phyloP scores from a whole-genome alignment of 2,113 vertebrate species.

The Macheiramphus alcinus region DNA sequence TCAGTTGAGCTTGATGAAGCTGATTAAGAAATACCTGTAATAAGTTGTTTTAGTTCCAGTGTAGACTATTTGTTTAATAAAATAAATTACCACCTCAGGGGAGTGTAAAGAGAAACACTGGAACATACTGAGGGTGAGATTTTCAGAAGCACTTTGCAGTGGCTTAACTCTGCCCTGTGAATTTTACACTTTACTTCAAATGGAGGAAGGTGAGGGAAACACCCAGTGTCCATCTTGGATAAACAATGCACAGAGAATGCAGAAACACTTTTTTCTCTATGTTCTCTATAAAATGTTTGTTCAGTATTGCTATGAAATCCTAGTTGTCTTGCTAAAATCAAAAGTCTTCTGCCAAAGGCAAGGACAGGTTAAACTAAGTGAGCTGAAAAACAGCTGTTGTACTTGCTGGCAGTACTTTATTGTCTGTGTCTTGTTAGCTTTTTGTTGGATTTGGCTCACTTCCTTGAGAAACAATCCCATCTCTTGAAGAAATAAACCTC shows the following conservation, averaged over 20 bases:
- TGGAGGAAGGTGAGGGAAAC: background rate
- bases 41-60: background rate
- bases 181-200: background rate
- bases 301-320: background rate
- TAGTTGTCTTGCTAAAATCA: background rate
- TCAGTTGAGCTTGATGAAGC: background rate
- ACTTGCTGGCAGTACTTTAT: slow-evolving; percentile 16
- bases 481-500: slow-evolving; percentile 50
- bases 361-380: slow-evolving; percentile 22
- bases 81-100: slow-evolving; percentile 4
- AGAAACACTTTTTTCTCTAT: slow-evolving; percentile 3
- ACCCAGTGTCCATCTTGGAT: background rate
- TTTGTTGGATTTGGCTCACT: slow-evolving; percentile 48
- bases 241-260: background rate
- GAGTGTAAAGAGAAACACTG: background rate
- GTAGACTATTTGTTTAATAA: slow-evolving; percentile 11
- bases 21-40: background rate
- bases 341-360: slow-evolving; percentile 28
- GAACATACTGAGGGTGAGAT: background rate
- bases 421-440: slow-evolving; percentile 53
- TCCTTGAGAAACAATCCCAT: slow-evolving; percentile 55
- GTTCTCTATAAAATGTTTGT: slow-evolving; percentile 4
- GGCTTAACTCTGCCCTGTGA: background rate
- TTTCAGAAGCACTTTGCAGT: background rate
- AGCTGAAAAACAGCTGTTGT: background rate